phyloP scores from a whole-genome alignment of 2,888 invertebrate species.

The Drosophila paranaensis region DNA sequence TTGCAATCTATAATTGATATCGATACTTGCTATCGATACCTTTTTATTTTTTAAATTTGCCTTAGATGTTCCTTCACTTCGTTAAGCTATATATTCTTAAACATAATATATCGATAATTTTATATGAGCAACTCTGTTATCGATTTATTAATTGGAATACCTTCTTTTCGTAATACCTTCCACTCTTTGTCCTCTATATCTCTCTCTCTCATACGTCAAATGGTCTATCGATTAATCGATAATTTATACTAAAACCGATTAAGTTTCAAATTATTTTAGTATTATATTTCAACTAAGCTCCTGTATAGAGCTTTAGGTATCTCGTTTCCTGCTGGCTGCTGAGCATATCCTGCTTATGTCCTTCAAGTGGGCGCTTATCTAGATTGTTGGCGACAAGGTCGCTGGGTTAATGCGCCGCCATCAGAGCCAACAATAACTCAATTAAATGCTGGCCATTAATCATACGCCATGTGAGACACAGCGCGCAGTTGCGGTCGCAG shows the following conservation, averaged over 20 bases:
- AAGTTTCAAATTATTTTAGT: background rate
- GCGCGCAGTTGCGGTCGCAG: background rate
- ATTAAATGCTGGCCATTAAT: slow-evolving; percentile 77
- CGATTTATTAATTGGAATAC: background rate
- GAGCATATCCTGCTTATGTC: slow-evolving; percentile 2
- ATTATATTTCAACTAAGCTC: background rate
- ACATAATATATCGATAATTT: background rate
- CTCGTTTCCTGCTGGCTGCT: background rate
- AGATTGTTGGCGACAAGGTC: slow-evolving; percentile 68
- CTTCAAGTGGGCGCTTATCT: slow-evolving; percentile 28
- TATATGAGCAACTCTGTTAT: background rate
- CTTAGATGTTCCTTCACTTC: background rate
- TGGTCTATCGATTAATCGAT: background rate
- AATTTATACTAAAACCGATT: background rate
- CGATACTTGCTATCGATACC: too few species aligned
- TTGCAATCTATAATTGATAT: too few species aligned
- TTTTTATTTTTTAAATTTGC: background rate
- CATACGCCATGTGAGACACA: slow-evolving; percentile 68
- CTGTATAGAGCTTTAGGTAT: background rate
- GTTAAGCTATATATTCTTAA: background rate
- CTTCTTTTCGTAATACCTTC: background rate
- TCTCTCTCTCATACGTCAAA: too few species aligned
- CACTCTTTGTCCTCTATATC: background rate
- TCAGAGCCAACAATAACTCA: slow-evolving; percentile 73
- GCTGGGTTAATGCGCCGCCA: slow-evolving; percentile 70